Evolutionary conservation across 2,113 vertebrate genomes (phyloP).

Genomic region (Rhinolophus sinicus): DNA sequence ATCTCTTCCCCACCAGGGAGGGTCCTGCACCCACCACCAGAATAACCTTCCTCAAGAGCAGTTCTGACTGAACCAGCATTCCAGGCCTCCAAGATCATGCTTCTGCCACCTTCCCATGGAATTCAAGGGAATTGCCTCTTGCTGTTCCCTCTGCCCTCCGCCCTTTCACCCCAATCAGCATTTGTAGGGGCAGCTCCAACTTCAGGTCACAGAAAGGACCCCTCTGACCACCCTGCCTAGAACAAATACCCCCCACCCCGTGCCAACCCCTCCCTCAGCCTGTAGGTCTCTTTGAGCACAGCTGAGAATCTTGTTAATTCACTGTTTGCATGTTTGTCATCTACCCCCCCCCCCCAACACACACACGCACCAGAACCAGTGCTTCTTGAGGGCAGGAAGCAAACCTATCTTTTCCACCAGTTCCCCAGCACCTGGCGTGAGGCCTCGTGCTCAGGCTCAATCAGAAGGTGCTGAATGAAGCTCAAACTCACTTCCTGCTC

Average conservation of each 20-base stretch:
- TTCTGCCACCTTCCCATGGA: background rate
- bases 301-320: background rate
- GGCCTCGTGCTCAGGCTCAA: background rate
- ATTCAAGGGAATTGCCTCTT: background rate
- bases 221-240: background rate
- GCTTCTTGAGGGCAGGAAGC: slow-evolving; percentile 68
- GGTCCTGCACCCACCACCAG: background rate
- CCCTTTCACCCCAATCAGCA: background rate
- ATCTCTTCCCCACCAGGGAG: background rate
- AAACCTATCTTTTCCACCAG: background rate
- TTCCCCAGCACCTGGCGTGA: background rate
- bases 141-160: background rate
- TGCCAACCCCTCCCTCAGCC: background rate
- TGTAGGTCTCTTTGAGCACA: background rate
- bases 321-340: background rate
- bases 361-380: background rate
- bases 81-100: background rate
- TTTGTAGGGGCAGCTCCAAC: background rate
- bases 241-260: background rate
- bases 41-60: background rate
- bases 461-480: slow-evolving; percentile 65
- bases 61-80: background rate
- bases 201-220: background rate
- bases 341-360: background rate
- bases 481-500: slow-evolving; percentile 40